These are phyloP conservation scores for Prunella himalayana DNA, from an alignment of 2,113 vertebrate species.

Conservation along the genomic window DNA sequence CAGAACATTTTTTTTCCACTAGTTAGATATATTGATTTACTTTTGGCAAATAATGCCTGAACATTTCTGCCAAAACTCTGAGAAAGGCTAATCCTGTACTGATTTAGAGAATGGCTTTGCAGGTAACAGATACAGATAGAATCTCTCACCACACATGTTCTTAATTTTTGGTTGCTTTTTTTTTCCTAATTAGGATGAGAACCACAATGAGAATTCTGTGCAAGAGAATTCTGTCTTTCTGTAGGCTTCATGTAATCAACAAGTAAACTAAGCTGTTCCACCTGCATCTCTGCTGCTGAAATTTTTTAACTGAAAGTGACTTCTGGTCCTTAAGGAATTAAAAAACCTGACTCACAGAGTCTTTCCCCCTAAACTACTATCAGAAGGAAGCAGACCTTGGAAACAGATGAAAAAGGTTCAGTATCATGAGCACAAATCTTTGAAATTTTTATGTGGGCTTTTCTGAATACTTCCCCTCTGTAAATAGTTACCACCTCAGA, in stretches of 20 bases:
- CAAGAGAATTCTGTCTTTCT: background rate
- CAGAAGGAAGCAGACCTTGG: background rate
- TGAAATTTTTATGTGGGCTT: background rate
- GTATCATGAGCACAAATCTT: background rate
- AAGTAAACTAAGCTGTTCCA: background rate
- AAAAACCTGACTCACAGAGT: background rate
- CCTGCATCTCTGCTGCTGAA: background rate
- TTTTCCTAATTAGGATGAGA: background rate
- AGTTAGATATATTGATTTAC: background rate
- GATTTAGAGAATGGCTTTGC: background rate
- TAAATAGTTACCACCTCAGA: background rate
- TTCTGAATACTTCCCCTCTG: background rate
- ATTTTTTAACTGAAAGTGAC: background rate
- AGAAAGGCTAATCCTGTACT: background rate
- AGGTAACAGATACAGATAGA: background rate
- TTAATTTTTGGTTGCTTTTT: background rate
- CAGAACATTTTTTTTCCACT: background rate
- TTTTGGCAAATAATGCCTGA: background rate
- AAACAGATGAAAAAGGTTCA: background rate
- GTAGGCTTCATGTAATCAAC: background rate
- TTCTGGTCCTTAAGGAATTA: background rate
- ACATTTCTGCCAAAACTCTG: background rate
- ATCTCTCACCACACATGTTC: background rate
- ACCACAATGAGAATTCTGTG: background rate
- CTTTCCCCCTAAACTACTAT: background rate